Conservation (phyloP, 2,113 vertebrate species). For the Oncorhynchus tshawytscha region DNA sequence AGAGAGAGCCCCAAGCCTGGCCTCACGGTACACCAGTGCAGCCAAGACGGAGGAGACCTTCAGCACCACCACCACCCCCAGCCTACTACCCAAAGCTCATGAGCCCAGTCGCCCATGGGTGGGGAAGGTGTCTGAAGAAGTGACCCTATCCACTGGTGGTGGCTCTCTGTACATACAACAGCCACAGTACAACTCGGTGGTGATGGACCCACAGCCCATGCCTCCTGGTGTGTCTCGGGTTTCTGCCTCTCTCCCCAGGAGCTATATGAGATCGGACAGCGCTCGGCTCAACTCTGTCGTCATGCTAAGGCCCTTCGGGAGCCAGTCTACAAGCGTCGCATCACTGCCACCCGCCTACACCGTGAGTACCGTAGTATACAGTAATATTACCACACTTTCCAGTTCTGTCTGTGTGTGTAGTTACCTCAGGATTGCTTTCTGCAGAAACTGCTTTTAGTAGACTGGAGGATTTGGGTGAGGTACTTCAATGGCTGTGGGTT, state of each 20-base stretch:
- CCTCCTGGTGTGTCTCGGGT: slow-evolving; percentile 78
- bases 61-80: slow-evolving; percentile 12
- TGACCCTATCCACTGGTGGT: slow-evolving; percentile 58
- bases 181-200: slow-evolving; percentile 52
- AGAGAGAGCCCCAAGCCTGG: slow-evolving; percentile 8
- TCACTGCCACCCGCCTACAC: slow-evolving; percentile 81
- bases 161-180: slow-evolving; percentile 65
- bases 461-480: neutral
- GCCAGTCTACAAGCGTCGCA: slow-evolving; percentile 79
- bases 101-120: slow-evolving; percentile 47
- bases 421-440: neutral
- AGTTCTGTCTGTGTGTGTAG: neutral
- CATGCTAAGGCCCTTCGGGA: slow-evolving; percentile 88
- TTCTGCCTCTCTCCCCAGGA: slow-evolving; percentile 88
- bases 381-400: slow-evolving; percentile 4
- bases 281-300: slow-evolving; percentile 89
- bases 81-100: slow-evolving; percentile 5
- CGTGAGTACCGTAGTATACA: slow-evolving; percentile 72
- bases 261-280: slow-evolving; percentile 87
- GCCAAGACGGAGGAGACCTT: slow-evolving; percentile 35
- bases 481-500: neutral
- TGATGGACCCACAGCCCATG: slow-evolving; percentile 73
- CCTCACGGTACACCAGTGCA: neutral
- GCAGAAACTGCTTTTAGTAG: neutral
- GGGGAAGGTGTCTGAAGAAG: slow-evolving; percentile 44